These are phyloP conservation scores for Atherix ibis DNA, from an alignment of 2,888 invertebrate species.

Conservation along the genomic window DNA sequence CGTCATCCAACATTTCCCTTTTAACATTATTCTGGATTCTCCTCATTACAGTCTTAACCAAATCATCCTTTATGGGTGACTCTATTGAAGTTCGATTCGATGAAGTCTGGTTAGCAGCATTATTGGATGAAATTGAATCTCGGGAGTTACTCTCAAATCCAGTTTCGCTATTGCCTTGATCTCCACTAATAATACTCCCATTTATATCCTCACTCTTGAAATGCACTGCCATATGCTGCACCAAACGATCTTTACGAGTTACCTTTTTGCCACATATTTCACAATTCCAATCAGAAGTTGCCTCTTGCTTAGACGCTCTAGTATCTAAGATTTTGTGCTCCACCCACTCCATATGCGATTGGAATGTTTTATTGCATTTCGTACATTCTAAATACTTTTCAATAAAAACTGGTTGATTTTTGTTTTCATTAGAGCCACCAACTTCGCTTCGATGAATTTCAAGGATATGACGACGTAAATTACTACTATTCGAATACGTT, in stretches of 20 bases:
- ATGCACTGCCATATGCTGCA: conserved; percentile 31
- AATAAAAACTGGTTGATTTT: conserved; percentile 24
- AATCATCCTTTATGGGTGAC: no score
- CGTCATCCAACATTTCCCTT: conserved; percentile 1
- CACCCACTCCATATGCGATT: conserved; percentile 27
- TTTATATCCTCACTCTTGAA: conserved; percentile 21
- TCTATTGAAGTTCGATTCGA: no score
- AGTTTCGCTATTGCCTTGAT: conserved; percentile 4
- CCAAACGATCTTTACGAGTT: conserved; percentile 30
- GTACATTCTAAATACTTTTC: conserved; percentile 26
- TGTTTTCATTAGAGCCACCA: conserved; percentile 22
- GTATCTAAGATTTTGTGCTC: conserved; percentile 31
- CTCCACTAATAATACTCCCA: conserved; percentile 8
- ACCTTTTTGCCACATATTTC: conserved; percentile 31
- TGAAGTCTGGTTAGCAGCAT: conserved; percentile 6
- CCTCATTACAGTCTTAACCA: background rate
- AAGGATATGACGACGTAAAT: conserved; percentile 29
- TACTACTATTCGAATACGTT: conserved; percentile 31
- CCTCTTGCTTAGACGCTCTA: conserved; percentile 25
- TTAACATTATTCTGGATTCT: background rate
- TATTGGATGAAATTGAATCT: conserved; percentile 14
- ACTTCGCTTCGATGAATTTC: conserved; percentile 30
- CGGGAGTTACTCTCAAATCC: conserved; percentile 13
- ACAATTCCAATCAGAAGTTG: conserved; percentile 33
- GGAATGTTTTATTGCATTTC: conserved; percentile 25